Evolutionary conservation across 1,140 invertebrate species (phyloP).

Genomic region (Druon quercuslanigerum): DNA sequence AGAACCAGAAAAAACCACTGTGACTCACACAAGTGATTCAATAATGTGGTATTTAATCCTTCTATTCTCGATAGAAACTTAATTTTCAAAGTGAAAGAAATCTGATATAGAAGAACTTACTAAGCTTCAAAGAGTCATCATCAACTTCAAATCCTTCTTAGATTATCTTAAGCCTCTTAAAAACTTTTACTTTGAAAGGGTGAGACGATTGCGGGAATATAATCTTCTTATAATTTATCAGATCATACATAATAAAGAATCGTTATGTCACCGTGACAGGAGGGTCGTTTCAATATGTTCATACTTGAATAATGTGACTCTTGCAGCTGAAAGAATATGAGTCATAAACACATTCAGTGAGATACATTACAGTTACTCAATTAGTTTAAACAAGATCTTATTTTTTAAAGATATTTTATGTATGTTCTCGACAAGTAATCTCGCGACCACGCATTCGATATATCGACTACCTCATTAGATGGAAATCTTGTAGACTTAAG

Average conservation of each 20-base stretch:
- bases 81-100: too few species aligned
- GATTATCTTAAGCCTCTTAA: constrained; percentile 7
- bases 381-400: neutral
- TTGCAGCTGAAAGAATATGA: neutral
- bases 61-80: too few species aligned
- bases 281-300: neutral
- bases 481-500: constrained; percentile 26
- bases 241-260: neutral
- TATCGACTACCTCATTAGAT: constrained; percentile 28
- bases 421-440: neutral
- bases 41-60: too few species aligned
- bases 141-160: neutral
- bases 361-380: neutral
- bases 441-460: constrained; percentile 2
- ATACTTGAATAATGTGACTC: neutral
- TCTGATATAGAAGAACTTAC: too few species aligned
- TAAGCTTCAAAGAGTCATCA: neutral
- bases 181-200: neutral
- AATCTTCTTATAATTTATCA: neutral
- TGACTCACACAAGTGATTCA: too few species aligned
- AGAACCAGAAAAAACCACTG: too few species aligned
- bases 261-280: neutral
- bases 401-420: neutral
- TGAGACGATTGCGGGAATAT: neutral
- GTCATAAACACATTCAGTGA: neutral